Base-by-base conservation (phyloP, 2,888 invertebrate genomes). In the Corythucha ciliata region DNA sequence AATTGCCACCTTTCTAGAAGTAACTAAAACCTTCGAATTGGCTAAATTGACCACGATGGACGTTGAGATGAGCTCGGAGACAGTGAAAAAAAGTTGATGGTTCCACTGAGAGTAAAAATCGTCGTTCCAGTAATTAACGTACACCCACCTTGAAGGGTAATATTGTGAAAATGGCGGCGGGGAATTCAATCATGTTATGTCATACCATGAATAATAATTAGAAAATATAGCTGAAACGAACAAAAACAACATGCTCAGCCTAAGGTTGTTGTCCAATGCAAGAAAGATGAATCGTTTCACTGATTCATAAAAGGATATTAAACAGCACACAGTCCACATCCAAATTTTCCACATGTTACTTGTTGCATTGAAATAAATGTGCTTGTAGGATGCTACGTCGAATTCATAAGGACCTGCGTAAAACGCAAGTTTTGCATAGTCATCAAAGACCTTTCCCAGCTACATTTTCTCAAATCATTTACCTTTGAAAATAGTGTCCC, bases 401-500 rank as follows among this genome's bases (percentile, higher is more conserved):
- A 77, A 75, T 65, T 81, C 80, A 62, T 81, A 81, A 10, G 78
- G 76, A 12, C 80, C 77, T 76, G 60, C 34, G 63, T 66, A 48
- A 49, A 34, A 18, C 39, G 14, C 16, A 44, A 18, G 6, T 18
- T 33, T 40, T 5, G 18, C 16, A 6, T 24, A 24, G 46, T 14
- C 45, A 32, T 22, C 10, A 47, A 26, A 27, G 25, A 52, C n/a
- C 10, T 37, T 40, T 8, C 33, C 10, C 37, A 18, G n/a, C n/a
- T n/a, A n/a, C n/a, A n/a, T n/a, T n/a, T 29, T 29, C 8, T 8
- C 8, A 18, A 37, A 46, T 18, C 27, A 12, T 36, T 42, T 66
- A 78, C 79, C 82, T 74, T 82, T 81, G 63, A 82, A 82, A 6
- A 83, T 77, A 0, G 82, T 83, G 63, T 83, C 83, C 80, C 83